These are phyloP conservation scores for Cephus cinctus DNA, from an alignment of 1,140 invertebrate genomes.

Conservation along the genomic window DNA sequence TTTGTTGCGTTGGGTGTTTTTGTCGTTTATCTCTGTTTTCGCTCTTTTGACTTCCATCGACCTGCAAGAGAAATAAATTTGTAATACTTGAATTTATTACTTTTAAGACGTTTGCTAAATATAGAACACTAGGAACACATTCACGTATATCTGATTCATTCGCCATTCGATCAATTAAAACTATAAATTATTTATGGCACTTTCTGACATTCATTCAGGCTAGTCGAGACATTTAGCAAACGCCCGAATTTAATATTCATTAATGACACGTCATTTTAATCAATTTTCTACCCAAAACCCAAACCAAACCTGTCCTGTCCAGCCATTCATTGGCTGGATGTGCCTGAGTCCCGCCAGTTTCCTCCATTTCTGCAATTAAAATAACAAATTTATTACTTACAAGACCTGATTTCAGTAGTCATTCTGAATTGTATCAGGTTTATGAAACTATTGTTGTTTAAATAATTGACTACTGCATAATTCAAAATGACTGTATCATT, in stretches of 20 bases:
- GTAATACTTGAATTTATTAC: too few species aligned
- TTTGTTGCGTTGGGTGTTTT: slow-evolving; percentile 28
- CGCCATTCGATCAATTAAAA: too few species aligned
- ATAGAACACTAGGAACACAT: too few species aligned
- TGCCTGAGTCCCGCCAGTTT: slow-evolving; percentile 35
- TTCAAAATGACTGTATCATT: not conserved
- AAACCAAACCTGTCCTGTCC: slow-evolving; percentile 39
- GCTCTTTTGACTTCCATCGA: slow-evolving; percentile 5
- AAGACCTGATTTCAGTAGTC: too few species aligned
- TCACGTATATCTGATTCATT: too few species aligned
- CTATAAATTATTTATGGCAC: too few species aligned
- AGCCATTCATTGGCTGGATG: slow-evolving; percentile 35
- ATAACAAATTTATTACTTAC: too few species aligned
- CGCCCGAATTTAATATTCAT: not conserved
- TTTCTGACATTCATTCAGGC: too few species aligned
- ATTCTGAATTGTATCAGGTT: too few species aligned
- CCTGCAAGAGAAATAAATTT: too few species aligned
- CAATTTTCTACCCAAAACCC: slow-evolving; percentile 37
- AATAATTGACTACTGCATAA: not conserved
- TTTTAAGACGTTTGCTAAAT: too few species aligned
- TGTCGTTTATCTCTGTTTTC: slow-evolving; percentile 16
- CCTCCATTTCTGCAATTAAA: slow-evolving; percentile 37
- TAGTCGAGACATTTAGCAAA: too few species aligned
- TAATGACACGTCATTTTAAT: slow-evolving; percentile 5
- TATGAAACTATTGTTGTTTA: slow-evolving; percentile 6